phyloP scores from a whole-genome alignment of 2,797 vertebrate genomes.

The Heterohyrax brucei region DNA sequence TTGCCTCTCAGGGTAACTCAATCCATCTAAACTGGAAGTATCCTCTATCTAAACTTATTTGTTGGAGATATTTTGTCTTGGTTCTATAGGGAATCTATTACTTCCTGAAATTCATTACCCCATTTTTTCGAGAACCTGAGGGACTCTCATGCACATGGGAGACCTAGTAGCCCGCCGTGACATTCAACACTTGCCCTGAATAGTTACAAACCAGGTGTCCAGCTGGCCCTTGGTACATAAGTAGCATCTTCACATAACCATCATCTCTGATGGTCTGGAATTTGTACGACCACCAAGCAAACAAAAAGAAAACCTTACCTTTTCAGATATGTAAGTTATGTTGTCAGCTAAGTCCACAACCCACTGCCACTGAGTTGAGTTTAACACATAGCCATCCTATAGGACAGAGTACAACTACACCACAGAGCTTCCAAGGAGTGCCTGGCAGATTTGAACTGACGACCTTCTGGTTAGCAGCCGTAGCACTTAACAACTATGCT shows the following conservation, averaged over 20 bases:
- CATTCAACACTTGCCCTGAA: neutral
- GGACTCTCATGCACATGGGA: neutral
- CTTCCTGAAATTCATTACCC: neutral
- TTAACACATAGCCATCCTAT: too few species aligned
- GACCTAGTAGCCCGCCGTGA: neutral
- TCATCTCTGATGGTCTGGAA: neutral
- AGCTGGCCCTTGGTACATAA: neutral
- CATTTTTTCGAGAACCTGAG: conserved; percentile 21
- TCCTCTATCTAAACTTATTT: neutral
- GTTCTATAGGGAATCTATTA: conserved; percentile 1
- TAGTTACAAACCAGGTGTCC: neutral
- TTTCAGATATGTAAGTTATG: neutral
- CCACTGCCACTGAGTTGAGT: too few species aligned
- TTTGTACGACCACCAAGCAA: conserved; percentile 1
- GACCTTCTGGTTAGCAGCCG: too few species aligned
- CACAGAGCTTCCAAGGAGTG: too few species aligned
- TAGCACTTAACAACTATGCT: too few species aligned
- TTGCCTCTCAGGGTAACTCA: neutral
- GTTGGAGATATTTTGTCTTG: neutral
- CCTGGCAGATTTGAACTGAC: too few species aligned
- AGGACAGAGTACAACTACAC: too few species aligned
- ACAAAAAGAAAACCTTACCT: neutral
- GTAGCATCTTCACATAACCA: neutral
- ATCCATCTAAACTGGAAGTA: neutral
- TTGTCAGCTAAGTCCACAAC: neutral